Evolutionary conservation across 2,888 invertebrate genomes (phyloP), one percentile per base, ranked within the genome.

Genomic region (Nomada fabriciana): DNA sequence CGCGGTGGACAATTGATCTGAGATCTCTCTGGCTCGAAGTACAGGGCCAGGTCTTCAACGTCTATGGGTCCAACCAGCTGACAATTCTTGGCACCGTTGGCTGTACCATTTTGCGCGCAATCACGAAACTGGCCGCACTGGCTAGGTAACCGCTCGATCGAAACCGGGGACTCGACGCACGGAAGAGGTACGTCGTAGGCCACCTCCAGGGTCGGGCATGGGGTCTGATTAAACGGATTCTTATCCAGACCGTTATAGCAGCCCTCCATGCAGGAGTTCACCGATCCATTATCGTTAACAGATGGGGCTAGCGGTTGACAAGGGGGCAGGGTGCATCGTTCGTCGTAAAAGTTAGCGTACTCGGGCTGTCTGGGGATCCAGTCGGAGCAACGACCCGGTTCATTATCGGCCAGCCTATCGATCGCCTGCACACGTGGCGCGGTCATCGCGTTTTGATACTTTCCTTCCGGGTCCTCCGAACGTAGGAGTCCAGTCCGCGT

Each of bases 21-120:
- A 23, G 77, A 29, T 25, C 67, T 75, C 15, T 88, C 89, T 5
- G 86, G 83, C 5, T 88, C 89, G 73, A 91, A 89, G 53, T 85
- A 89, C 55, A 86, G 84, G 1, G 91, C 92, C 69, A 93, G 73
- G 63, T 93, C 92, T 67, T 93, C 92, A 15, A 92, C 91, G 77
- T 92, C 92, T 0, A 93, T 84, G 4, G 92, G 85, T 0, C 89
- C 89, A 23, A 80, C 89, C 25, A 80, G 13, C 20, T 78, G 87
- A 57, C 89, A 89, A 3, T 47, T 82, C 20, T 42, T 81, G 2
- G 80, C 60, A 2, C 75, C 20, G 0, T 13, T 13, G 3, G 47
- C n/a, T 1, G 36, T 4, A 2, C 43, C 0, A 23, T 11, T 72
- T 20, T 71, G 42, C 11, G 59, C 10, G 29, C 85, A 61, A 11